Evolutionary conservation across 2,797 vertebrate genomes (phyloP).

Genomic region (Diplodus sargus): DNA sequence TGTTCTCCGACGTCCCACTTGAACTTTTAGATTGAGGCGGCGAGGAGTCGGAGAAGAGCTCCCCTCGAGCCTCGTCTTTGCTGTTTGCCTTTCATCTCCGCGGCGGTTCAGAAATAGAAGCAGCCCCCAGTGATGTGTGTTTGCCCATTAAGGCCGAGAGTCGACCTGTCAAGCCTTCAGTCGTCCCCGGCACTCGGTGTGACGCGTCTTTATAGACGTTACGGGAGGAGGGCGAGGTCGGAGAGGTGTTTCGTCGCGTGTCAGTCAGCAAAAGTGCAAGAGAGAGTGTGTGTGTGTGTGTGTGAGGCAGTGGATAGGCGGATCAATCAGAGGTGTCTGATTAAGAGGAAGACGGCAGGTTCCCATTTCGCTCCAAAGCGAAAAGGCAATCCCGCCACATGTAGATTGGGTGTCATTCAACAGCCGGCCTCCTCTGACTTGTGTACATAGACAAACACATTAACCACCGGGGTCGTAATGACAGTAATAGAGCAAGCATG

Average conservation of each 20-base stretch:
- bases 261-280: slow-evolving; percentile 72
- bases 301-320: slow-evolving; percentile 31
- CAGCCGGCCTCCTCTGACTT: slow-evolving; percentile 44
- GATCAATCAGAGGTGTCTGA: slow-evolving; percentile 82
- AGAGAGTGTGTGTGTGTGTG: slow-evolving; percentile 56
- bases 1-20: slow-evolving; percentile 45
- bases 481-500: slow-evolving; percentile 79
- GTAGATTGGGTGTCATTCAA: slow-evolving; percentile 87
- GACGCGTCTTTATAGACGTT: slow-evolving; percentile 62
- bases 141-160: slow-evolving; percentile 59
- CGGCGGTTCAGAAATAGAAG: slow-evolving; percentile 41
- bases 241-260: slow-evolving; percentile 50
- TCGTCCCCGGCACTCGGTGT: slow-evolving; percentile 12
- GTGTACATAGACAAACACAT: slow-evolving; percentile 83
- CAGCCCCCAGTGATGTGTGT: slow-evolving; percentile 30
- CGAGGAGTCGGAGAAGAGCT: slow-evolving; percentile 40
- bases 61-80: slow-evolving; percentile 52
- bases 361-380: slow-evolving; percentile 62
- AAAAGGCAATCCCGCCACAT: slow-evolving; percentile 68
- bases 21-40: slow-evolving; percentile 51
- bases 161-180: slow-evolving; percentile 54
- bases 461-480: slow-evolving; percentile 80
- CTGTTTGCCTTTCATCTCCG: slow-evolving; percentile 62
- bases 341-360: slow-evolving; percentile 71
- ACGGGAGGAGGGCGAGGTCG: slow-evolving; percentile 52